phyloP scores from a whole-genome alignment of 2,888 invertebrate species.

The Rotaria magnacalcarata region DNA sequence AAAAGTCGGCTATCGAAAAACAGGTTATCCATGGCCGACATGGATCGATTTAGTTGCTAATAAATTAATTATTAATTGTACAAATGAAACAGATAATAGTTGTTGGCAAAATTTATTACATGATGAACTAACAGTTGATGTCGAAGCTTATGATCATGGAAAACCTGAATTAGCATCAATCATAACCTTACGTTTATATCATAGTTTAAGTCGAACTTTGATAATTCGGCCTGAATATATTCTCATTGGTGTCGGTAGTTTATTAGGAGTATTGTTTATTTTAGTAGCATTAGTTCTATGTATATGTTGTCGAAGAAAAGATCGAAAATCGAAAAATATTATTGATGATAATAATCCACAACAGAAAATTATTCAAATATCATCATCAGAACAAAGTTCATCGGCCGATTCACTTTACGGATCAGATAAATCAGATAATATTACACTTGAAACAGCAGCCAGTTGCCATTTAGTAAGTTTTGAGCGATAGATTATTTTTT shows the following conservation, averaged over 20 bases:
- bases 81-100: neutral
- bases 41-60: conserved; percentile 19
- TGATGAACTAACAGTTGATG: neutral
- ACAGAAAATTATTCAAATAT: conserved; percentile 26
- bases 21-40: neutral
- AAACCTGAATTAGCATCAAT: neutral
- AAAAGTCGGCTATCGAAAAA: neutral
- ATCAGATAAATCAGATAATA: conserved; percentile 26
- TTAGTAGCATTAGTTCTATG: neutral
- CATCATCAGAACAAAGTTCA: conserved; percentile 29
- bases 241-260: neutral
- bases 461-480: conserved; percentile 30
- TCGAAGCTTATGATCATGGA: conserved; percentile 30
- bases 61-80: conserved; percentile 32
- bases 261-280: neutral
- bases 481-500: neutral
- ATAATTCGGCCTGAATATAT: neutral
- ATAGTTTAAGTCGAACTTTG: neutral
- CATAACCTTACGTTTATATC: neutral
- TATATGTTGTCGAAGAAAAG: neutral
- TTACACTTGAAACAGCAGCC: conserved; percentile 21
- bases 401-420: neutral
- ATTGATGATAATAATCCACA: neutral
- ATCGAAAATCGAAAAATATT: neutral
- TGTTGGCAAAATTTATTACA: neutral